Percentiles rank a stretch among this genome's conserved stretches.
Conservation (phyloP, 1,140 invertebrate species). For the Drosophila obscura region DNA sequence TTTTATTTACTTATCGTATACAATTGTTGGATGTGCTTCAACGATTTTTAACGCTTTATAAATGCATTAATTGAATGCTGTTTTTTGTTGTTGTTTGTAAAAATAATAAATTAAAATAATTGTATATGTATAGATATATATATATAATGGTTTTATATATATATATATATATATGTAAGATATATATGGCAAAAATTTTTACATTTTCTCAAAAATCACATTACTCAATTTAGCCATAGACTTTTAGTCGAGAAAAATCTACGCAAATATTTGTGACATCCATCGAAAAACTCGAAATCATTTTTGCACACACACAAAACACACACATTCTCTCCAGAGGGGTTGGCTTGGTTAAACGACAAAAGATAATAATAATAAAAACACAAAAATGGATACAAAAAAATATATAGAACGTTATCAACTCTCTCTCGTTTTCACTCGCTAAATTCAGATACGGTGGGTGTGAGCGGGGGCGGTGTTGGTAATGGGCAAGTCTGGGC, state of each 20-base stretch:
- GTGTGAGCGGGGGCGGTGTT: conserved; percentile 25
- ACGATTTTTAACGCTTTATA: conserved; percentile 40
- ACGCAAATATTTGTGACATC: conserved; percentile 73
- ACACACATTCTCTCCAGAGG: conserved; percentile 26
- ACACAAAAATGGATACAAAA: conserved; percentile 42
- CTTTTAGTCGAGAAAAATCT: conserved; percentile 83
- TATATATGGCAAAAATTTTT: conserved; percentile 79
- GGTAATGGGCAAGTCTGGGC: conserved; percentile 69
- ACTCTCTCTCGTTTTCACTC: conserved; percentile 48
- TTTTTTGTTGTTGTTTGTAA: conserved; percentile 38
- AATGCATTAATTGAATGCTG: conserved; percentile 53
- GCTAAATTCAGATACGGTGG: conserved; percentile 73
- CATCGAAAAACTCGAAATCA: conserved; percentile 51
- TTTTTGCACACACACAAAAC: conserved; percentile 65
- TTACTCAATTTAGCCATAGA: conserved; percentile 79
- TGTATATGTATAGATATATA: conserved; percentile 43
- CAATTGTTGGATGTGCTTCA: conserved; percentile 37
- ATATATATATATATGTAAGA: conserved; percentile 61
- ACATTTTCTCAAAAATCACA: conserved; percentile 69
- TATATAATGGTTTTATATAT: conserved; percentile 61
- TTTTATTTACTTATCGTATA: conserved; percentile 57
- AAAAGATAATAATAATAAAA: conserved; percentile 56
- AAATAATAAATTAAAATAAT: conserved; percentile 51
- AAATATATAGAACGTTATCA: conserved; percentile 37
- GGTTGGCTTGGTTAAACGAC: conserved; percentile 32